These are phyloP conservation scores for Thermophis baileyi DNA, from an alignment of 2,113 vertebrate genomes.

Conservation along the genomic window DNA sequence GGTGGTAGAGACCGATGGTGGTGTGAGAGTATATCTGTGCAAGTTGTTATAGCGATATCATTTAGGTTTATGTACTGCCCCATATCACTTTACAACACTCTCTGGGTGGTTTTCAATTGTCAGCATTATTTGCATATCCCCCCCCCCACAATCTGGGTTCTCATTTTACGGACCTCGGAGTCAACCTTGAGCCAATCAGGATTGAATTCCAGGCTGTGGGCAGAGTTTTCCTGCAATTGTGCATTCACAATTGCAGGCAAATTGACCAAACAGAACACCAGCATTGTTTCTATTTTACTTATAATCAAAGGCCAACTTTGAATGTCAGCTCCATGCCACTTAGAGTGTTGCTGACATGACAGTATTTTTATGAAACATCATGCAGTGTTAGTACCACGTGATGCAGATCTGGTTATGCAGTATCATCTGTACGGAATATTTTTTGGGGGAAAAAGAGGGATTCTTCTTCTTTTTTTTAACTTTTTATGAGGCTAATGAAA, in stretches of 20 bases:
- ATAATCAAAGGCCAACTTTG: neutral
- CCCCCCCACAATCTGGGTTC: neutral
- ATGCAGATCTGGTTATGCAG: neutral
- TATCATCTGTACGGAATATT: neutral
- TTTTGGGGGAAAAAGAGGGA: neutral
- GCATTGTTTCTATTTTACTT: neutral
- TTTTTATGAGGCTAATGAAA: constrained; percentile 6
- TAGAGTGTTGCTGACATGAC: neutral
- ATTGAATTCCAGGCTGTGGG: neutral
- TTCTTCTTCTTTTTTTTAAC: neutral
- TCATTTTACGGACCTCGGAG: neutral
- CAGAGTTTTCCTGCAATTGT: neutral
- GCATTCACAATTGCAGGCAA: too few species aligned
- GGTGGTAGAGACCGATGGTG: neutral
- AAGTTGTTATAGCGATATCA: neutral
- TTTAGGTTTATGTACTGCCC: neutral
- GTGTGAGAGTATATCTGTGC: neutral
- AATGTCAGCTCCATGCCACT: neutral
- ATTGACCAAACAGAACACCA: neutral
- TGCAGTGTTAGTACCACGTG: neutral
- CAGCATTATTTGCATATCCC: neutral
- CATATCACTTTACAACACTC: neutral
- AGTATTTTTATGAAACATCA: neutral
- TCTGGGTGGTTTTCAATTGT: neutral
- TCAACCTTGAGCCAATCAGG: neutral